phyloP scores from a whole-genome alignment of 1,140 invertebrate genomes.

The Phymorhynchus buccinoides region DNA sequence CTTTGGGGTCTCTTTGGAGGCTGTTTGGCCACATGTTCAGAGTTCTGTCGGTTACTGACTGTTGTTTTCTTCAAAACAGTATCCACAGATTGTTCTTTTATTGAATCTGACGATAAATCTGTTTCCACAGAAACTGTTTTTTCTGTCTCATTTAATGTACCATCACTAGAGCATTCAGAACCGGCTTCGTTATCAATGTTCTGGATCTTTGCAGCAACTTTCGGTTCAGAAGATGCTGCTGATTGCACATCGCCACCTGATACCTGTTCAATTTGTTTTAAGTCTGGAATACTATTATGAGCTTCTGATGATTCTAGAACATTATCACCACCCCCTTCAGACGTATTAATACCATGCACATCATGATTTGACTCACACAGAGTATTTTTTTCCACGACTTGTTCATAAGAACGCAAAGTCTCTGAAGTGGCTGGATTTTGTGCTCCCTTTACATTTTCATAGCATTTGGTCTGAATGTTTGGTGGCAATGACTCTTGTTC shows the following conservation, averaged over 20 bases:
- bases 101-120: neutral
- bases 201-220: neutral
- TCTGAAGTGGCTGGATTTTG: neutral
- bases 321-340: neutral
- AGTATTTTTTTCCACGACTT: constrained; percentile 25
- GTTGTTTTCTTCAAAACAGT: neutral
- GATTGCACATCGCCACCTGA: neutral
- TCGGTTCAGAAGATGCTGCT: neutral
- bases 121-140: neutral
- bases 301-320: neutral
- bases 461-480: neutral
- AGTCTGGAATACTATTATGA: neutral
- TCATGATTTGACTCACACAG: neutral
- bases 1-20: neutral
- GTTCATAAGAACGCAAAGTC: constrained; percentile 9
- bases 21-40: neutral
- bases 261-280: neutral
- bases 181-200: neutral
- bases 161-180: neutral
- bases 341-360: neutral
- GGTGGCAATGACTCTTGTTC: neutral
- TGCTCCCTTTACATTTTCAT: neutral
- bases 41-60: neutral
- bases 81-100: neutral
- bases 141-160: no score